Conservation (phyloP, 2,888 invertebrate genomes). For the Ditylenchus weischeri region DNA sequence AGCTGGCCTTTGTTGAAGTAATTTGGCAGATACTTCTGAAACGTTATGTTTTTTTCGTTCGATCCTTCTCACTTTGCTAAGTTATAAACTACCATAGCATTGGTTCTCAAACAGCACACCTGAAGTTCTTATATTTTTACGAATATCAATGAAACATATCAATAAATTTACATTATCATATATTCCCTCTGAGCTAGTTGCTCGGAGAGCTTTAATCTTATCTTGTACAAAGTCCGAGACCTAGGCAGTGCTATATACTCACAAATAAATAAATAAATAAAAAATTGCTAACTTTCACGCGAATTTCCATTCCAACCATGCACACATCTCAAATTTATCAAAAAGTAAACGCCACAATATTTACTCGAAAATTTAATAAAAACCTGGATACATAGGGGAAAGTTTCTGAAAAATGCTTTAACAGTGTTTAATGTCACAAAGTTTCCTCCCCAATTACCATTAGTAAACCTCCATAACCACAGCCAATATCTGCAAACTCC, state of each 20-base stretch:
- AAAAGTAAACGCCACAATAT: not conserved
- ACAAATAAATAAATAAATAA: not conserved
- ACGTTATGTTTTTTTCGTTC: no score
- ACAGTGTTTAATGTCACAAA: not conserved
- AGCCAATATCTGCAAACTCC: constrained; percentile 91
- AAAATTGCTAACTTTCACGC: constrained; percentile 76
- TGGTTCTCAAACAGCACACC: no score
- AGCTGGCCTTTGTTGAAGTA: constrained; percentile 86
- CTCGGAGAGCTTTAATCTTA: constrained; percentile 80
- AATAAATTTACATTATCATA: constrained; percentile 75
- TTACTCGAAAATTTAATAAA: no score
- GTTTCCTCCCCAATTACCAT: constrained; percentile 47
- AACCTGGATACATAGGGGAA: no score
- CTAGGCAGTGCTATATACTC: constrained; percentile 23
- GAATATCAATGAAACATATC: no score
- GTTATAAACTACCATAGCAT: no score
- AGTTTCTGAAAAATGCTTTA: constrained; percentile 66
- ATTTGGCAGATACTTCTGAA: constrained; percentile 77
- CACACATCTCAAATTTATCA: constrained; percentile 65
- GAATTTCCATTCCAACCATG: constrained; percentile 91
- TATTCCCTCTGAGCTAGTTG: constrained; percentile 64
- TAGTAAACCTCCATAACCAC: constrained; percentile 92
- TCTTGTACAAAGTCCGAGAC: constrained; percentile 91
- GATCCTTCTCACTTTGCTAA: no score
- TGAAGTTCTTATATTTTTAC: no score